Conservation (phyloP, 2,113 vertebrate genomes). For the Oxyura jamaicensis region DNA sequence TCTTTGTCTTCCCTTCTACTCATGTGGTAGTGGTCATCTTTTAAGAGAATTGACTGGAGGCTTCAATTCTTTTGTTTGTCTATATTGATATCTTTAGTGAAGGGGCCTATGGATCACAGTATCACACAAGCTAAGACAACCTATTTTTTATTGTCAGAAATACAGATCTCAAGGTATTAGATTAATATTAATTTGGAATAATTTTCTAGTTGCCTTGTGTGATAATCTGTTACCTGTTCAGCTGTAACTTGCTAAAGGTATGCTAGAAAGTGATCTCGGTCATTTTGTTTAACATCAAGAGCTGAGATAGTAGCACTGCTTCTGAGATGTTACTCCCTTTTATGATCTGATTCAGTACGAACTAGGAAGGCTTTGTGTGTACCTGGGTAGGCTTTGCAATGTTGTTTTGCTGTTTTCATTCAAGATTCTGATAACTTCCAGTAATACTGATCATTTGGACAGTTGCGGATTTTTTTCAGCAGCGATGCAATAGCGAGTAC, state of each 20-base stretch:
- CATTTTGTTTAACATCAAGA: neutral
- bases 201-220: neutral
- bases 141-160: neutral
- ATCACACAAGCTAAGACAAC: neutral
- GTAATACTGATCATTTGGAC: neutral
- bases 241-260: neutral
- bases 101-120: neutral
- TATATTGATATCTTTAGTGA: neutral
- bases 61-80: neutral
- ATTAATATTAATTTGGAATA: neutral
- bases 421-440: no score
- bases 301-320: neutral
- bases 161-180: neutral
- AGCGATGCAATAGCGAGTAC: neutral
- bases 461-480: neutral
- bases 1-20: neutral
- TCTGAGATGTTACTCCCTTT: neutral
- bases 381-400: neutral
- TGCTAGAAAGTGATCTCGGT: neutral
- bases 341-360: neutral
- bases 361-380: neutral
- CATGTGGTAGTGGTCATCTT: neutral
- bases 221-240: neutral
- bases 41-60: neutral
- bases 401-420: neutral